phyloP scores from a whole-genome alignment of 2,888 invertebrate species.

The Hirudinaria manillensis region DNA sequence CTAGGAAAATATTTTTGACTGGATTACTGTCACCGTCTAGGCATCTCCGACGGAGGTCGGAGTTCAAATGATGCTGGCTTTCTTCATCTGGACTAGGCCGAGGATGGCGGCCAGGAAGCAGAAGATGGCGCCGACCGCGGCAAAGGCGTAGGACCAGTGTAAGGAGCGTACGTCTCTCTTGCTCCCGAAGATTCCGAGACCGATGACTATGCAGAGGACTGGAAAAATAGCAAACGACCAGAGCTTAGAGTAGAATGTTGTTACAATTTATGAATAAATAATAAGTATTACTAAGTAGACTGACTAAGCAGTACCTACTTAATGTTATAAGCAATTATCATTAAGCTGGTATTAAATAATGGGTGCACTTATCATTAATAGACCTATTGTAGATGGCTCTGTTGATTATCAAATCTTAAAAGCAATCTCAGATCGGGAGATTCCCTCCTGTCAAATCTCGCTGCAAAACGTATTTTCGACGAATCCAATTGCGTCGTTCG shows the following conservation, averaged over 20 bases:
- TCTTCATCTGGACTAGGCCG: conserved; percentile 38
- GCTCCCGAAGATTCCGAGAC: conserved; percentile 36
- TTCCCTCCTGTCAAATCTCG: too few species aligned
- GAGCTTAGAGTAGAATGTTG: neutral
- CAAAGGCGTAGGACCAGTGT: conserved; percentile 39
- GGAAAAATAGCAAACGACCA: neutral
- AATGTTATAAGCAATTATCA: too few species aligned
- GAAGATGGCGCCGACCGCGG: conserved; percentile 37
- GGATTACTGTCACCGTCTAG: too few species aligned
- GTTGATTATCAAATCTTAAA: too few species aligned
- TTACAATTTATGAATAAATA: neutral
- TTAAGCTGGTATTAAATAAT: too few species aligned
- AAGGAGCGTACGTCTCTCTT: conserved; percentile 26
- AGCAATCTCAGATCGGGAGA: too few species aligned
- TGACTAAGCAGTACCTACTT: too few species aligned
- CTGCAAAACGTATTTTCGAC: neutral
- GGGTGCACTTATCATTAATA: too few species aligned
- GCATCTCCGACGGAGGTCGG: too few species aligned
- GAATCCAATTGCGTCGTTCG: neutral
- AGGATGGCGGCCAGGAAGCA: conserved; percentile 37
- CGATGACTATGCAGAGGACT: conserved; percentile 39
- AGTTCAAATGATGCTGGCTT: conserved; percentile 14
- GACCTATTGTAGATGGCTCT: too few species aligned
- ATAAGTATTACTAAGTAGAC: too few species aligned
- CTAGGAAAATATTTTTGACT: too few species aligned